These are phyloP conservation scores for Chymomyza caudatula DNA, from an alignment of 2,888 invertebrate species.

Conservation along the genomic window DNA sequence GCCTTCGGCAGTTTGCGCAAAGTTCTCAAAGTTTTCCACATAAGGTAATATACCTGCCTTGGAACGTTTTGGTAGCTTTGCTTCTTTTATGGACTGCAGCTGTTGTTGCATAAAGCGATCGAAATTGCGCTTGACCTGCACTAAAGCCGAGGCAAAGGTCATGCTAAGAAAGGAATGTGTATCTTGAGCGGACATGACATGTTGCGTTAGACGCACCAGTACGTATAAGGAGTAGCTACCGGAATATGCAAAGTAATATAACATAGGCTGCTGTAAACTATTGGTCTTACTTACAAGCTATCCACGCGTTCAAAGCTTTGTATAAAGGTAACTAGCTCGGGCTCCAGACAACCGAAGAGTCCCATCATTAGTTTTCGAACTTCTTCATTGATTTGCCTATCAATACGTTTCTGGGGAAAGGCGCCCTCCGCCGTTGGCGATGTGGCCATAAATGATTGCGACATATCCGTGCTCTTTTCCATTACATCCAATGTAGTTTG, in stretches of 20 bases:
- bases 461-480: conserved; percentile 75
- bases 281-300: conserved; percentile 86
- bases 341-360: conserved; percentile 92
- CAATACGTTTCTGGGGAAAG: conserved; percentile 81
- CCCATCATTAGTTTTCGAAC: conserved; percentile 91
- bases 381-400: conserved; percentile 87
- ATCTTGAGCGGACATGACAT: conserved; percentile 93
- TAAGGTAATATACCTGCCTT: conserved; percentile 95
- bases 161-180: conserved; percentile 91
- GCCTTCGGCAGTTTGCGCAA: conserved; percentile 91
- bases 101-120: conserved; percentile 94
- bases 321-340: conserved; percentile 91
- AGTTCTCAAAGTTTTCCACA: conserved; percentile 92
- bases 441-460: conserved; percentile 57
- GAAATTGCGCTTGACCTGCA: conserved; percentile 93
- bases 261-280: not conserved
- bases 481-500: conserved; percentile 80
- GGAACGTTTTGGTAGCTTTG: conserved; percentile 82
- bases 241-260: not conserved
- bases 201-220: conserved; percentile 92
- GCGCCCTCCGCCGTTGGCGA: conserved; percentile 50
- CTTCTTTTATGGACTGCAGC: conserved; percentile 87
- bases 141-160: conserved; percentile 90
- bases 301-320: conserved; percentile 91
- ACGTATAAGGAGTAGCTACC: conserved; percentile 94